Evolutionary conservation across 2,113 vertebrate genomes (phyloP).

Genomic region (Tyto alba): DNA sequence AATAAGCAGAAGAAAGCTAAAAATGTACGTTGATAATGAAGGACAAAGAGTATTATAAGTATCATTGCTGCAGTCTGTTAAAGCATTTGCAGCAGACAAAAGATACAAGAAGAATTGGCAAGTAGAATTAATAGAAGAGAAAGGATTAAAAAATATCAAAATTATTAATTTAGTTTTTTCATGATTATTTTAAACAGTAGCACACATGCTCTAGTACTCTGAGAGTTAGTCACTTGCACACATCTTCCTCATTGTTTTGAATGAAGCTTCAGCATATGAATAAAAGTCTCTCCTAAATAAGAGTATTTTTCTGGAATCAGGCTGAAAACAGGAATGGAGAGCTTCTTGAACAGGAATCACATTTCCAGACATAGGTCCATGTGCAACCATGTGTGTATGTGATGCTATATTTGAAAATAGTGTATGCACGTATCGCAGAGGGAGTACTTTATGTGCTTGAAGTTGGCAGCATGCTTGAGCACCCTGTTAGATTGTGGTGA

Average conservation of each 20-base stretch:
- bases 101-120: neutral
- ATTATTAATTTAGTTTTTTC: neutral
- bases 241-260: neutral
- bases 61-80: neutral
- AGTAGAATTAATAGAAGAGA: neutral
- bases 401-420: constrained; percentile 21
- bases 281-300: neutral
- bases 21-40: constrained; percentile 12
- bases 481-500: neutral
- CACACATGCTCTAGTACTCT: neutral
- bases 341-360: neutral
- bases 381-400: neutral
- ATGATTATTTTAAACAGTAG: neutral
- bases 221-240: neutral
- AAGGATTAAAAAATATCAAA: neutral
- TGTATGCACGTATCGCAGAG: neutral
- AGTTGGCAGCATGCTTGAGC: constrained; percentile 26
- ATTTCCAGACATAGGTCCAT: neutral
- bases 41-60: neutral
- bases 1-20: constrained; percentile 51
- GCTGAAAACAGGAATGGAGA: neutral
- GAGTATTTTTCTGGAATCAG: neutral
- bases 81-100: constrained; percentile 16
- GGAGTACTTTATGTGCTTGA: constrained; percentile 23
- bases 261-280: neutral